Base-by-base conservation (phyloP, 1,140 invertebrate genomes). In the Manduca sexta region DNA sequence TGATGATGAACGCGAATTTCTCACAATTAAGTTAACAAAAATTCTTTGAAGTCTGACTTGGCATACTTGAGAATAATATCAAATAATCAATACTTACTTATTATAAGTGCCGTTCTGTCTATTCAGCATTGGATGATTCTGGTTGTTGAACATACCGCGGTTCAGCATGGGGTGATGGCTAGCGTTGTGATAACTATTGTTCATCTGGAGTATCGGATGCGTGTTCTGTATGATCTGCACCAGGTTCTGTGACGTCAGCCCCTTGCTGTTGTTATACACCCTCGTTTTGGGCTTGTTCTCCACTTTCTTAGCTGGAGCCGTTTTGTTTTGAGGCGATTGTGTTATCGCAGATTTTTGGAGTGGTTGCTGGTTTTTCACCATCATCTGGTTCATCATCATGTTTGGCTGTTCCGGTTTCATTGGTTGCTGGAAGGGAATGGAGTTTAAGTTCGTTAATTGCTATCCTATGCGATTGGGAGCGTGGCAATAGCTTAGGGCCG, bases 141-240 rank as follows among this genome's bases (percentile, higher is more conserved):
- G 74, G 13, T 60, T 67, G 34, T 73, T 77, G 16, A 66, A 72
- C 18, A 69, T 49, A 7, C 40, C 60, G 5, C 65, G 52, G 17
- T 66, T 74, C 55, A 85, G 50, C 61, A 84, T 81, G 0, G 82
- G 82, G 56, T 85, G 80, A 45, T 85, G 79, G 18, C 58, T 82
- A 0, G 80, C 82, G 18, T 85, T 84, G 16, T 85, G 77, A 26
- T 60, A 84, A 45, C 80, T 80, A 44, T 79, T 84, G 33, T 74
- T 84, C 12, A 59, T 71, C 34, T 81, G 75, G 14, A 89, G 55
- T 69, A 89, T 82, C 5, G 88, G 88, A 74, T 90, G 88, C 2
- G 89, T 89, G 53, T 88, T 88, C 58, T 90, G 88, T 44, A 90
- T 89, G 41, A 89, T 70, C 48, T 89, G 88, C 0, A 89, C 86